Base-by-base conservation (phyloP, 2,113 vertebrate species). In the Indicator maculatus region DNA sequence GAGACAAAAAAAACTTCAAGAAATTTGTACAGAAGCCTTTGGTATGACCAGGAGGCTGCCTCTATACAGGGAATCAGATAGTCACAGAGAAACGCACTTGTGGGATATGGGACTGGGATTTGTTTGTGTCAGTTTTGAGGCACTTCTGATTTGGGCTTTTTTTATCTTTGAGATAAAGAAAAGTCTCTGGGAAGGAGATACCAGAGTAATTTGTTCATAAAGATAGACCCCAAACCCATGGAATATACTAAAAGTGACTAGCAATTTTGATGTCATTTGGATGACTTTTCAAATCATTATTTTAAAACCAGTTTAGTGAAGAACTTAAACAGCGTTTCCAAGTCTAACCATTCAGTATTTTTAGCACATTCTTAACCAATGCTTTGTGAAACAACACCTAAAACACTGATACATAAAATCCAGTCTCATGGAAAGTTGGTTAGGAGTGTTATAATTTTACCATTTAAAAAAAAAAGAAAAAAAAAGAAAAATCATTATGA, bases 81-180 rank as follows among this genome's bases (percentile, higher is more conserved):
- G 64, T 61, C 66, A 58, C 78, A 75, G 36, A 94, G 75, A 95
- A 97, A 94, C 11, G 30, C 59, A 86, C 12, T 21, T 64, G 61
- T 0, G 0, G 58, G 56, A 56, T 39, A 63, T 4, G 4, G 30
- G 38, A 28, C 30, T 36, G 50, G 24, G n/a, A 55, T 70, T 82
- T 8, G 3, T 31, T 88, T 61, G 66, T 21, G 59, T 79, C 50
- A 52, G 28, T 53, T 56, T 84, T 78, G 79, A 94, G 66, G 76
- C 72, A 78, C 26, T 93, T 88, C 82, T 89, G 84, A 82, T 72
- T 8, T 1, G 17, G 76, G 58, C 90, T 73, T 50, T 95, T 93
- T 93, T 93, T 91, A 33, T 66, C 83, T 94, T 69, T 63, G 75
- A 93, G 82, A 85, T 36, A 94, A 95, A 92, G 72, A 80, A 95